Evolutionary conservation across 1,140 invertebrate genomes (phyloP), one percentile per base, ranked within the genome.

Genomic region (Drosophila mayri): DNA sequence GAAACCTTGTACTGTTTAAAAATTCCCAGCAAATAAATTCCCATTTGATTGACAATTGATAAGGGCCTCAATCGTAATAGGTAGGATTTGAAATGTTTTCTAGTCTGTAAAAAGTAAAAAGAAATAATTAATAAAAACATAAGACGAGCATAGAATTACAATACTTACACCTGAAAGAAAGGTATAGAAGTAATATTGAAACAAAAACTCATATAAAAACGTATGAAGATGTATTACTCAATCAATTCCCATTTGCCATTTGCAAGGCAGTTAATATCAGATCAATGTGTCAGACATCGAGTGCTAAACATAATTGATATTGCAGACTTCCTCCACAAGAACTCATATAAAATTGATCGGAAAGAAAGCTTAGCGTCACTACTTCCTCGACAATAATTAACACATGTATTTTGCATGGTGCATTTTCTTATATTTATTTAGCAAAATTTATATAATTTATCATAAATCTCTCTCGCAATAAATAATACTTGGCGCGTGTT

Each of bases 401-500:
- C 32, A 6, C 20, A 16, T 25, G 2, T 8, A 30, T 67, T 37
- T 72, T 67, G 71, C 71, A 72, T 61, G 49, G 83, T 87, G 83
- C 84, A 76, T 58, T 65, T 60, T 74, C 61, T 61, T 68, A 74
- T 77, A 44, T 61, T 60, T 78, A 72, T 79, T 84, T 79, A 76
- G 64, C 65, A 67, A 61, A 66, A 46, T 65, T 32, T 47, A 78
- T 76, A 71, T 81, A 46, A 57, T 85, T 52, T 46, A 40, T 71
- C 20, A 30, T 62, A 72, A 72, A 35, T 79, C 49, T 68, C 70
- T 81, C 72, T 80, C 72, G 64, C 68, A 73, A 87, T 88, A 87
- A 87, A 87, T 87, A 87, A 87, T 87, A 87, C 83, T 87, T 87
- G 80, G 64, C 71, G 83, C 82, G 76, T 82, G 43, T 62, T 57